Evolutionary conservation across 2,797 vertebrate genomes (phyloP).

Genomic region (Gallirallus australis): DNA sequence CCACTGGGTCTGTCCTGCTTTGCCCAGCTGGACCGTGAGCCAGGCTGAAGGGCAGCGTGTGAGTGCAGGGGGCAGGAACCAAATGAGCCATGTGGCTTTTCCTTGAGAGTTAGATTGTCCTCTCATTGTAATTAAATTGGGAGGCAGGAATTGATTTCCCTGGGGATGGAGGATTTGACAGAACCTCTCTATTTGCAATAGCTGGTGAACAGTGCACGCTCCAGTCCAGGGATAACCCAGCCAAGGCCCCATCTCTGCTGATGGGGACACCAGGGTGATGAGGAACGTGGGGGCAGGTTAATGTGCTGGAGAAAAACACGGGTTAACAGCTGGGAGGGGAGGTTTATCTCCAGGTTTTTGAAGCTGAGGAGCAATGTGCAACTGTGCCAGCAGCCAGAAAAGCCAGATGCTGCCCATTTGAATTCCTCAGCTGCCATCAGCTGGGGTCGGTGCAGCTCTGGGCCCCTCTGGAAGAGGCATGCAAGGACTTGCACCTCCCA

Average conservation of each 20-base stretch:
- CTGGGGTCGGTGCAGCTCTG: neutral
- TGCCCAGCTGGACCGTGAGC: fast-evolving
- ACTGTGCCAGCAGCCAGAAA: neutral
- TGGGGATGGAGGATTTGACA: neutral
- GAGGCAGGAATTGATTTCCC: neutral
- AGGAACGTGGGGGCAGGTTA: too few relatives aligned
- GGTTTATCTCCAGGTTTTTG: neutral
- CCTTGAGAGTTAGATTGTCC: fast-evolving
- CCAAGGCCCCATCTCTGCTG: fast-evolving
- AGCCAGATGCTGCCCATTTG: neutral
- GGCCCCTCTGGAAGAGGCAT: neutral
- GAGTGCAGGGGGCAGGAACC: neutral
- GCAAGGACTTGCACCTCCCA: neutral
- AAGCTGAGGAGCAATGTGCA: neutral
- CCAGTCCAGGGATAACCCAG: fast-evolving
- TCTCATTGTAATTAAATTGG: neutral
- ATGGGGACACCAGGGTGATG: neutral
- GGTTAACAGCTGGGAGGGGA: neutral
- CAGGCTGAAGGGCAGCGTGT: fast-evolving
- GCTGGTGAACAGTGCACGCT: fast-evolving
- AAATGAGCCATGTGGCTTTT: fast-evolving
- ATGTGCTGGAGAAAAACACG: neutral
- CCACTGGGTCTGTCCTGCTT: neutral
- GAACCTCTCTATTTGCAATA: neutral
- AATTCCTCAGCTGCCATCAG: neutral